Evolutionary conservation across 2,797 vertebrate species (phyloP).

Genomic region (Pteronotus mesoamericanus): DNA sequence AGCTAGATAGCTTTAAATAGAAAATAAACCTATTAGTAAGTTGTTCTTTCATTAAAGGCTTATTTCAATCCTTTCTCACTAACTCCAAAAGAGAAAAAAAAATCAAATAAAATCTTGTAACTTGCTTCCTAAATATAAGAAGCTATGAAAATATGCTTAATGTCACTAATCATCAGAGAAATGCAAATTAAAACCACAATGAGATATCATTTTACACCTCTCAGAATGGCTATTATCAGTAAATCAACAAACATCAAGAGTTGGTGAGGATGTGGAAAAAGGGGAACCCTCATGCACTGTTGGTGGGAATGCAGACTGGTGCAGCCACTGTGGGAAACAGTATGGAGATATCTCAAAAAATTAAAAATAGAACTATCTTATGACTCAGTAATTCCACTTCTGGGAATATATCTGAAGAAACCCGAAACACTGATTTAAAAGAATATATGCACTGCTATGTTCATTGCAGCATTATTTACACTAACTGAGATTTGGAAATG

Average conservation of each 20-base stretch:
- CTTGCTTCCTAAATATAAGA: background rate
- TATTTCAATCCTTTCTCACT: background rate
- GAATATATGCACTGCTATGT: background rate
- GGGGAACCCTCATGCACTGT: background rate
- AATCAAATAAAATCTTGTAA: background rate
- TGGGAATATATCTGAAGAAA: background rate
- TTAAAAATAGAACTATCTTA: background rate
- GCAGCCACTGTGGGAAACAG: background rate
- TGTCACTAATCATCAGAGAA: background rate
- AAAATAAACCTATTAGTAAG: background rate
- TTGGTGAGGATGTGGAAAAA: background rate
- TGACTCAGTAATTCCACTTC: background rate
- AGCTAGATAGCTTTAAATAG: background rate
- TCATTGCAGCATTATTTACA: background rate
- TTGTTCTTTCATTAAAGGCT: background rate
- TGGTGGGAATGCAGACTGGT: background rate
- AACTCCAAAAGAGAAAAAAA: constrained; percentile 3
- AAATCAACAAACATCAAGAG: background rate
- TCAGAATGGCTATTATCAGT: background rate
- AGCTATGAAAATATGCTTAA: background rate
- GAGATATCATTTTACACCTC: background rate
- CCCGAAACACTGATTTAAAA: background rate
- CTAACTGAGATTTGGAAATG: background rate
- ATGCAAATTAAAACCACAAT: background rate
- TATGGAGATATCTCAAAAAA: background rate